Percentiles rank a stretch among this genome's conserved stretches.
phyloP scores from a whole-genome alignment of 2,113 vertebrate genomes.

The Crotalus tigris region DNA sequence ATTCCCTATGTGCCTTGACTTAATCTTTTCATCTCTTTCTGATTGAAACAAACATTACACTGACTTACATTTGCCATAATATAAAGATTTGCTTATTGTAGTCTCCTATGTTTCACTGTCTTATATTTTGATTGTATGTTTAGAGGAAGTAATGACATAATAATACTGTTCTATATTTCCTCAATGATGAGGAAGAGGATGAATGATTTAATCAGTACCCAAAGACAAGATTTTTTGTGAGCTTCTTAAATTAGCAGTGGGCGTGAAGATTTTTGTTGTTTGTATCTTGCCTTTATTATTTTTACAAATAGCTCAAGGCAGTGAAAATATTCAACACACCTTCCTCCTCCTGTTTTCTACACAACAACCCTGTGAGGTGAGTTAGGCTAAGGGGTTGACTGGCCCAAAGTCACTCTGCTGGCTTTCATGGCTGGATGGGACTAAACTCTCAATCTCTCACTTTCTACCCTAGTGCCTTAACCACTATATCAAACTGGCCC shows the following conservation, averaged over 20 bases:
- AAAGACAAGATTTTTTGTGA: not conserved
- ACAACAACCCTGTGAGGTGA: too few species aligned
- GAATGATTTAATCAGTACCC: not conserved
- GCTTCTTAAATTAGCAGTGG: slow-evolving; percentile 46
- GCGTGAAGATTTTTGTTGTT: not conserved
- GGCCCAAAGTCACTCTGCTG: too few species aligned
- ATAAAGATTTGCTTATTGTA: not conserved
- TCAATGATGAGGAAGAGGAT: not conserved
- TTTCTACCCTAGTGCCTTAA: too few species aligned
- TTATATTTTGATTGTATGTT: not conserved
- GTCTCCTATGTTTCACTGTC: not conserved
- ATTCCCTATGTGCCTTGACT: not conserved
- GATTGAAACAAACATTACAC: not conserved
- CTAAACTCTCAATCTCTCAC: too few species aligned
- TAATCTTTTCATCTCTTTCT: slow-evolving; percentile 17
- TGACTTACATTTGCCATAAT: not conserved
- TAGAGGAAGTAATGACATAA: not conserved
- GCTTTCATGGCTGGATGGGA: too few species aligned
- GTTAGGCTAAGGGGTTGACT: too few species aligned
- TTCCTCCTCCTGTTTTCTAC: too few species aligned
- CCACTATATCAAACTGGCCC: too few species aligned
- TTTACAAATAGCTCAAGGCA: too few species aligned
- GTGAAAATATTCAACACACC: too few species aligned
- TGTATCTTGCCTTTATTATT: too few species aligned
- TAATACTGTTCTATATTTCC: not conserved